Evolutionary conservation across 2,888 invertebrate species (phyloP).

Genomic region (Netelia inedita): DNA sequence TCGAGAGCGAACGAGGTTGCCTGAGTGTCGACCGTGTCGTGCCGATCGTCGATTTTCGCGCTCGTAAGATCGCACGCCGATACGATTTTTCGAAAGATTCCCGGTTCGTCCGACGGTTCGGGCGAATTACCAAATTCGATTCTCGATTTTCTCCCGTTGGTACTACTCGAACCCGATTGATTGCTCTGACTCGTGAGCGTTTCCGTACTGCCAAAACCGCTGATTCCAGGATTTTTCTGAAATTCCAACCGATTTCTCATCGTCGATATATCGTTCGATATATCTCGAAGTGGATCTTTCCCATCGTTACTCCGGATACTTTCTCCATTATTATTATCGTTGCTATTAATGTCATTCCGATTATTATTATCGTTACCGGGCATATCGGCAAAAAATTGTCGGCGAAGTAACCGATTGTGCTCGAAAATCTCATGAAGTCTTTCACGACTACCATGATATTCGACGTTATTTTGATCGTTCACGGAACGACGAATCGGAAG

Average conservation of each 20-base stretch:
- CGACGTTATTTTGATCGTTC: slow-evolving; percentile 42
- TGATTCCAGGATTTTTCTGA: slow-evolving; percentile 41
- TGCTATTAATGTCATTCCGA: not conserved
- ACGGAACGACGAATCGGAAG: slow-evolving; percentile 6
- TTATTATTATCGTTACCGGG: slow-evolving; percentile 53
- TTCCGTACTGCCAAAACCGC: slow-evolving; percentile 83
- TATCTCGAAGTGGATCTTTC: slow-evolving; percentile 35
- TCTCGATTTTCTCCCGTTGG: slow-evolving; percentile 78
- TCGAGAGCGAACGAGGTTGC: slow-evolving; percentile 25
- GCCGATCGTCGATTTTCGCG: slow-evolving; percentile 31
- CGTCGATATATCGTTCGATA: slow-evolving; percentile 44
- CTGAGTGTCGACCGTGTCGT: slow-evolving; percentile 6
- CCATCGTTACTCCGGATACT: not conserved
- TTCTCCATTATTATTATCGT: slow-evolving; percentile 7
- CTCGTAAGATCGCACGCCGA: slow-evolving; percentile 12
- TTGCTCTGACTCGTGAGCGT: slow-evolving; percentile 83
- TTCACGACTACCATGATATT: slow-evolving; percentile 78
- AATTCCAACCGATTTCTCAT: slow-evolving; percentile 58
- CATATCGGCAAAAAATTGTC: slow-evolving; percentile 80
- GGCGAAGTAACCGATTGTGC: slow-evolving; percentile 80
- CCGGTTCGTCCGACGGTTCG: slow-evolving; percentile 68
- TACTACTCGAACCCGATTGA: slow-evolving; percentile 80
- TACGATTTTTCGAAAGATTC: slow-evolving; percentile 42
- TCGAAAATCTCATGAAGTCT: slow-evolving; percentile 83
- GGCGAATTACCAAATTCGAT: slow-evolving; percentile 77